Evolutionary conservation across 2,797 vertebrate species (phyloP), one percentile per base, ranked within the genome.

Genomic region (Chaunax sp.): DNA sequence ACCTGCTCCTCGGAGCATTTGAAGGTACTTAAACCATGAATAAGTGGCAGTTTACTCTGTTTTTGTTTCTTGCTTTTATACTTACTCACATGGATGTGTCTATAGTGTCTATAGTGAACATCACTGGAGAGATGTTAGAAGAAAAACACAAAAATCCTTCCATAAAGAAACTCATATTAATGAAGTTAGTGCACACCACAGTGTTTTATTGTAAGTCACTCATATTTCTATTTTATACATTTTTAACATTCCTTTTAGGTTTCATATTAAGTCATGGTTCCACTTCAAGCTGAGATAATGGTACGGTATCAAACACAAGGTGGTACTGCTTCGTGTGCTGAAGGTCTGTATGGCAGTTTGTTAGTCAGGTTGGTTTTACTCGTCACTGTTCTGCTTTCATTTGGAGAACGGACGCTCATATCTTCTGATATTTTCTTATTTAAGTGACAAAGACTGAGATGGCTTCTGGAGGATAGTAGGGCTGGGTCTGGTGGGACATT

Each of bases 161-260:
- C 63, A 57, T 64, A 50, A 60, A 70, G 51, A 74, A 57, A 64
- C 18, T 41, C 50, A 28, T 60, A 51, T 67, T 57, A 61, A 62
- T 64, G 44, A 67, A 63, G 72, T 75, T 66, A 57, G 60, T 40
- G 49, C 40, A 30, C 20, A 50, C 57, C 46, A 5, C 65, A 25
- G 45, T 75, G 69, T 82, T 69, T 75, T 65, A 53, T 54, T 25
- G 59, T 25, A 45, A 41, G 46, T 69, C 44, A 5, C 52, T 56
- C 20, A 4, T n/a, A n/a, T 67, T 78, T 69, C 19, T 35, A 1
- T 64, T 72, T 47, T 83, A 60, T 80, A 66, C 8, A 43, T 83
- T 75, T 70, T 76, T 72, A 76, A 86, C 84, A 88, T 89, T 87
- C 70, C 82, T 82, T 61, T 70, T 82, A 63, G 44, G 22, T 69